A percentile compares a stretch with the other conserved stretches of the same genome.
These are phyloP conservation scores for Alentia gelatinosa DNA, from an alignment of 2,888 invertebrate genomes.

Conservation along the genomic window DNA sequence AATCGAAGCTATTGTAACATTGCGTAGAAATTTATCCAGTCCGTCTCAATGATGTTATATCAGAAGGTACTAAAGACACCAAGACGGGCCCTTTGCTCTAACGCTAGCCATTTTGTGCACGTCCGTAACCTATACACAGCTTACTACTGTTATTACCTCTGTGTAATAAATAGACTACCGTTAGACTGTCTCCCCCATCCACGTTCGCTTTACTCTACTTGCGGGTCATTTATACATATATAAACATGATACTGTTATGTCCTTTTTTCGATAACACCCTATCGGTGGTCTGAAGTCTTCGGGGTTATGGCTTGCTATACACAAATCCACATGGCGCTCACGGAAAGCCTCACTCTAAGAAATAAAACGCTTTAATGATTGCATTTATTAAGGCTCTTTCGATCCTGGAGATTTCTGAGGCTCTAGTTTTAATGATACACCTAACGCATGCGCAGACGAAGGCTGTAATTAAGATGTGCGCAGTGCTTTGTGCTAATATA, in stretches of 20 bases:
- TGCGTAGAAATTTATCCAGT: not conserved
- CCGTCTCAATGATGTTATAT: not conserved
- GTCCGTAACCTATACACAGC: not conserved
- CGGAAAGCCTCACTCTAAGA: slow-evolving; percentile 41
- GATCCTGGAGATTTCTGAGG: not conserved
- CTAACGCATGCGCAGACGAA: not conserved
- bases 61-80: not conserved
- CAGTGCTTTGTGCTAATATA: not conserved
- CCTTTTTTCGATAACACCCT: slow-evolving; percentile 50
- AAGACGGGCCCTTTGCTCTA: not conserved
- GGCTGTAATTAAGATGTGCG: slow-evolving; percentile 7
- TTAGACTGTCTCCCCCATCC: slow-evolving; percentile 43
- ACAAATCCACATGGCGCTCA: not conserved
- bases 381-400: slow-evolving; percentile 17
- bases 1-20: not conserved
- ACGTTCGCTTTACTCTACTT: slow-evolving; percentile 18
- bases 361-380: not conserved
- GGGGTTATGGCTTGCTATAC: slow-evolving; percentile 42
- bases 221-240: slow-evolving; percentile 41
- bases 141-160: not conserved
- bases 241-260: slow-evolving; percentile 11
- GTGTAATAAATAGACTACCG: not conserved
- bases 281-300: slow-evolving; percentile 22
- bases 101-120: not conserved
- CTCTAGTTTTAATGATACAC: not conserved